Evolutionary conservation across 2,888 invertebrate species (phyloP).

Genomic region (Adelphocoris suturalis): DNA sequence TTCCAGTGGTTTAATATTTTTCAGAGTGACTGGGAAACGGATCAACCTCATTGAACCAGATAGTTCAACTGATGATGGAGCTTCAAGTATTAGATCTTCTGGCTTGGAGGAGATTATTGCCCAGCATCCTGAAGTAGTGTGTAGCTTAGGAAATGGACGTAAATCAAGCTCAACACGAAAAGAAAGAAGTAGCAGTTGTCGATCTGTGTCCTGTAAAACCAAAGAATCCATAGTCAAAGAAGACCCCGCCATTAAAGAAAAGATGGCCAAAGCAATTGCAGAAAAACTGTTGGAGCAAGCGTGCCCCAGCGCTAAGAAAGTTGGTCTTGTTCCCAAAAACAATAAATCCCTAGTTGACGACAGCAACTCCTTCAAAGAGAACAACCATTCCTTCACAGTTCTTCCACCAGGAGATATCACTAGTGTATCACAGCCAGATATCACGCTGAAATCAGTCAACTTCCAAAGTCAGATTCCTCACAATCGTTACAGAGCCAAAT

Average conservation of each 20-base stretch:
- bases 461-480: neutral
- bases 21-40: slow-evolving; percentile 57
- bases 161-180: neutral
- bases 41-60: slow-evolving; percentile 51
- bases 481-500: slow-evolving; percentile 33
- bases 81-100: slow-evolving; percentile 14
- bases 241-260: slow-evolving; percentile 65
- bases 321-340: slow-evolving; percentile 71
- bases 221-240: slow-evolving; percentile 44
- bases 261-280: slow-evolving; percentile 72
- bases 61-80: neutral
- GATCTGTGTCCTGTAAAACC: slow-evolving; percentile 44
- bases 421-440: neutral
- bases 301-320: slow-evolving; percentile 73
- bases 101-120: slow-evolving; percentile 37
- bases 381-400: slow-evolving; percentile 23
- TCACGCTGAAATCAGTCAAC: slow-evolving; percentile 23
- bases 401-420: neutral
- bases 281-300: slow-evolving; percentile 72
- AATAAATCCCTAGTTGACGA: neutral
- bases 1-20: neutral
- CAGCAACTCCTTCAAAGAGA: slow-evolving; percentile 45
- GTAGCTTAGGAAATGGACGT: neutral
- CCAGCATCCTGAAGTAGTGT: slow-evolving; percentile 49
- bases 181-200: slow-evolving; percentile 25